Evolutionary conservation across 2,113 vertebrate species (phyloP), one percentile per base, ranked within the genome.

Genomic region (Gnathonemus longibarbis): DNA sequence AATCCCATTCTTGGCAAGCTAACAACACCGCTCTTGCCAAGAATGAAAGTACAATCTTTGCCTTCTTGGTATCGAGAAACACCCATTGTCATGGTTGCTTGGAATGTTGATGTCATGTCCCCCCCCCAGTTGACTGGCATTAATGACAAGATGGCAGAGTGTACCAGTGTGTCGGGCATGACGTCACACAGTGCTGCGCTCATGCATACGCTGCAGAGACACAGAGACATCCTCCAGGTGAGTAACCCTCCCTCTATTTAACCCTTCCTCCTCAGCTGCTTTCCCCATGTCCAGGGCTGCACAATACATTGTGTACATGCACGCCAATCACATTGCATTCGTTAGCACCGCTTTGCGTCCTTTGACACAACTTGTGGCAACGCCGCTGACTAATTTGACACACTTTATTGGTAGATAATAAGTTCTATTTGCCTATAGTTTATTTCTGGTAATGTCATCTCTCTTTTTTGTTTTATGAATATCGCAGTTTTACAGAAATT

Each of bases 71-170:
- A 24, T 21, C 42, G 45, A 49, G 46, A 17, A 70, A 35, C 88
- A 84, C 39, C 5, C 49, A n/a, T 83, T 0, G 39, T 84, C 6
- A 24, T 10, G 80, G 17, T 48, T 10, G 19, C 17, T 84, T 48
- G 42, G 39, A 10, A 46, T 6, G 21, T 9, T 86, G 27, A 31
- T 87, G 27, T 31, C 10, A 52, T 66, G 6, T 24, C 49, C 27
- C 11, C 88, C 91, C 90, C 35, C 56, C 91, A 99, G 98, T 97
- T 99, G 62, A 99, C 98, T 10, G 97, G 97, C 62, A 95, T 99
- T 50, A 99, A 99, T 70, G 98, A 99, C 94, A 99, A 99, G 94
- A 99, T 99, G 98, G 97, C 97, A 0, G 98, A 99, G 89, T 99
- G 99, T 92, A 97, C 97, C 56, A 98, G 96, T 39, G 96, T 97